Base-by-base conservation (phyloP, 2,888 invertebrate genomes). In the Diploptera punctata region DNA sequence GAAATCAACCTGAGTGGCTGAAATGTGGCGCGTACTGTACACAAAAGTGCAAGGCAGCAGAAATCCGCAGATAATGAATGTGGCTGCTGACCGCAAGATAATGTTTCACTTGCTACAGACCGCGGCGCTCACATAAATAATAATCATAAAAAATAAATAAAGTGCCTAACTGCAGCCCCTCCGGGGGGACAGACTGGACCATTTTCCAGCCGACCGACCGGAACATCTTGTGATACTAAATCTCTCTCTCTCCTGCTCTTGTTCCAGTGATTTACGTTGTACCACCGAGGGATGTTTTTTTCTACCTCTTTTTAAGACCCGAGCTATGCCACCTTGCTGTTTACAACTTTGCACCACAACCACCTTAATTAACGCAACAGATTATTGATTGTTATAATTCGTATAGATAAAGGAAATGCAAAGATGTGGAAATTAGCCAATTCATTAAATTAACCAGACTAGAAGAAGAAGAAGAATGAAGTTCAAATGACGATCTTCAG, bases 121-220 rank as follows among this genome's bases (percentile, higher is more conserved):
- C 52, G 13, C 24, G n/a, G n/a, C n/a, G n/a, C n/a, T n/a, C 24
- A 52, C 52, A 52, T 52, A 52, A 52, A 52, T 52, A 52, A 52
- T 52, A 52, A 52, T 52, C 21, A 52, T 52, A 52, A 24, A 52
- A 52, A 24, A 52, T 52, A 52, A 52, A 52, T 52, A 52, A 52
- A 24, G 52, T 52, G 24, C 52, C 52, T 52, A 52, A 24, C 52
- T 52, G 21, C 24, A 52, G 47, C 47, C n/a, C 52, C 24, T 24
- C 21, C 24, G 52, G n/a, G n/a, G 18, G n/a, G 5, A 52, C 21
- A 24, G 52, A 52, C 52, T 24, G 24, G 24, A 52, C 52, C 52
- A 52, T 52, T 52, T 52, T 52, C 52, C 52, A 52, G 24, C 52
- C 52, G 3, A 10, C 52, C 13, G 52, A 52, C 52, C 52, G 52